Evolutionary conservation across 2,888 invertebrate genomes (phyloP).

Genomic region (Hymenopus coronatus): DNA sequence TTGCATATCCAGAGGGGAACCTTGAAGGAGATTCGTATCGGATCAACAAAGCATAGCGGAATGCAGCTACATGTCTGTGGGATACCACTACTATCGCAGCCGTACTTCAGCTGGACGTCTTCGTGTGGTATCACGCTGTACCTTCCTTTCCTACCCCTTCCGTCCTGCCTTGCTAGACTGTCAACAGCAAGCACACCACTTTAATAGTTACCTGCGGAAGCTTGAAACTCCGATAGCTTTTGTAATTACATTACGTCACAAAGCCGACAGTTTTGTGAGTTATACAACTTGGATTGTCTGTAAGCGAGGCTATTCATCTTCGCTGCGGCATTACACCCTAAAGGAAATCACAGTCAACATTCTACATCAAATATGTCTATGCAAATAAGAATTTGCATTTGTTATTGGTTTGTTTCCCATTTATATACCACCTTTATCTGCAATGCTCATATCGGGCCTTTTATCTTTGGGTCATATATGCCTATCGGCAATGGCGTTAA

Average conservation of each 20-base stretch:
- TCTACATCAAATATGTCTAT: no score
- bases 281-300: neutral
- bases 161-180: neutral
- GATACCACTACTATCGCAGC: neutral
- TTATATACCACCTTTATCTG: no score
- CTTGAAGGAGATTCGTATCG: no score
- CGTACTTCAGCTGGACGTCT: neutral
- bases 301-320: neutral
- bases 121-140: conserved; percentile 27
- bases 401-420: no score
- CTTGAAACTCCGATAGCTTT: neutral
- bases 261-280: neutral
- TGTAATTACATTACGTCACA: neutral
- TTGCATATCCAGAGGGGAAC: no score
- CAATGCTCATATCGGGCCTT: no score
- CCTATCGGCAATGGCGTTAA: no score
- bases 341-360: neutral
- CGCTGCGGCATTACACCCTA: neutral
- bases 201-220: neutral
- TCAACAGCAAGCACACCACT: neutral
- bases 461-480: no score
- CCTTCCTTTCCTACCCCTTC: neutral
- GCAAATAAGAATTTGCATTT: no score
- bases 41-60: no score
- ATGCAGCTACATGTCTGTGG: no score